Evolutionary conservation across 1,140 invertebrate species (phyloP), one percentile per base, ranked within the genome.

Genomic region (Heliconius congener): DNA sequence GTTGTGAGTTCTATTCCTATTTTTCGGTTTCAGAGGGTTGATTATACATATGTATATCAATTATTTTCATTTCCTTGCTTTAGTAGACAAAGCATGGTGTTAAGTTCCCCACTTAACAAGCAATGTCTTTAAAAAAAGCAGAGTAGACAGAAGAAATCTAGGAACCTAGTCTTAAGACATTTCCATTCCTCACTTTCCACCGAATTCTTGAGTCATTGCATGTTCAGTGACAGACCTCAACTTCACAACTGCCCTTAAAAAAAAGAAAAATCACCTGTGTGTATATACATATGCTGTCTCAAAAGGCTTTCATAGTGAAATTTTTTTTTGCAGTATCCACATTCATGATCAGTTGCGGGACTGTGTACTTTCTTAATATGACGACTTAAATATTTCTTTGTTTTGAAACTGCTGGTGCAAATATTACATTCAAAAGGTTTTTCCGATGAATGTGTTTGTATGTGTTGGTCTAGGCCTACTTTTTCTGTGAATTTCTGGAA

Each of bases 281-380:
- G 96, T 3, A 95, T 95, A 19, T 95, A 89, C 89, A 95, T 93
- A 74, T 96, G 95, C 80, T 92, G 90, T 11, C 94, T 94, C 5
- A 96, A 78, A 16, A 93, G 93, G 0, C 93, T 92, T 70, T 95
- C 93, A 1, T 91, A 95, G 2, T 95, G 95, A 57, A 96, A 96
- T 1, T 93, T 95, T 52, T 96, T 94, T 0, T 95, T 94, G 81
- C 97, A 97, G n/a, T 77, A 75, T 57, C 95, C 94, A 86, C 96
- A 97, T 55, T 96, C 96, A 74, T 96, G 96, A 0, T 96, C 96
- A 78, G 96, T 96, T 30, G 96, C 96, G 0, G 96, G 96, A 3
- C 96, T 96, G 84, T 97, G 97, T 16, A 73, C 74, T 5, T 78
- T 77, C 34, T 80, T 87, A 1, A 83, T 60, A 23, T 91, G 90